A percentile compares a stretch with the other conserved stretches of the same genome.
These are phyloP conservation scores for Epinotia demarniana DNA, from an alignment of 2,888 invertebrate species.

Conservation along the genomic window DNA sequence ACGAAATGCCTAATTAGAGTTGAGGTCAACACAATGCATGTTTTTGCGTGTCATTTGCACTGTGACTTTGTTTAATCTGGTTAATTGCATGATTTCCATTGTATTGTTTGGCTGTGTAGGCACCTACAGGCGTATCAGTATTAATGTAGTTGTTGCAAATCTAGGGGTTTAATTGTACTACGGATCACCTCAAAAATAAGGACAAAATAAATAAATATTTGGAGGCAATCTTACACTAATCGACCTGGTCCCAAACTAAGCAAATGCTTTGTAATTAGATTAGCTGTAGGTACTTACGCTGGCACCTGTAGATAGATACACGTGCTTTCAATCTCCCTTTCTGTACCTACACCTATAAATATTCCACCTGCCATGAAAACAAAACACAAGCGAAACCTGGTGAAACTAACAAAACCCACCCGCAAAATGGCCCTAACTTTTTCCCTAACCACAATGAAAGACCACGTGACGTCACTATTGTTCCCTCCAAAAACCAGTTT, in stretches of 20 bases:
- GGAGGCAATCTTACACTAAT: no score
- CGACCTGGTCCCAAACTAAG: no score
- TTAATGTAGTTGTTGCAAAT: neutral
- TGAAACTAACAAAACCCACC: constrained; percentile 59
- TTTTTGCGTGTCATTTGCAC: constrained; percentile 18
- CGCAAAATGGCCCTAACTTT: constrained; percentile 71
- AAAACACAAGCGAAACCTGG: constrained; percentile 47
- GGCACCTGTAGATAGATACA: no score
- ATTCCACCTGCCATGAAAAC: constrained; percentile 51
- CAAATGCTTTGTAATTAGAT: neutral
- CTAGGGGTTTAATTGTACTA: neutral
- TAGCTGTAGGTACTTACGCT: neutral
- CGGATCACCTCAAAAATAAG: no score
- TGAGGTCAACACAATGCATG: constrained; percentile 15
- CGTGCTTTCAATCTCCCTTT: neutral
- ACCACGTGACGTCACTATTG: constrained; percentile 77
- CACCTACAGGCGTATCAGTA: no score
- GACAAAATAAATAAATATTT: no score
- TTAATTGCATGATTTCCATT: neutral
- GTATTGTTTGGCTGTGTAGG: no score
- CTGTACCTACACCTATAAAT: constrained; percentile 1
- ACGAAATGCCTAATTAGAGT: constrained; percentile 10
- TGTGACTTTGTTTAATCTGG: neutral
- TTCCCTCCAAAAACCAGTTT: constrained; percentile 78
- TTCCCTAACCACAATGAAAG: constrained; percentile 66